phyloP scores from a whole-genome alignment of 1,140 invertebrate genomes.

The Sarcophaga peregrina region DNA sequence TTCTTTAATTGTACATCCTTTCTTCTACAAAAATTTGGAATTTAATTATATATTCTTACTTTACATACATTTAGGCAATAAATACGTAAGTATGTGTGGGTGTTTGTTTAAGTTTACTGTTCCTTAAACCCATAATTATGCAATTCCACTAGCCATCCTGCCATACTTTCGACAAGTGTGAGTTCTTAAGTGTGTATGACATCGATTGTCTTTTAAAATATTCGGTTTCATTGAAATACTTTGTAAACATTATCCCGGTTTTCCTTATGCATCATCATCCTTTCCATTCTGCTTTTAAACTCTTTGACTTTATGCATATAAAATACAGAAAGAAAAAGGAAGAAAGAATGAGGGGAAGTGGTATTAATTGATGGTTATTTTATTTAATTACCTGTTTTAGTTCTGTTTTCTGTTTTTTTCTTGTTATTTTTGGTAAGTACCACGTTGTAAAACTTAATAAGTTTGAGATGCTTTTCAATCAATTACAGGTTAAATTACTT shows the following conservation, averaged over 20 bases:
- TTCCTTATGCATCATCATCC: not conserved
- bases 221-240: not conserved
- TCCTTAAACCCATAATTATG: constrained; percentile 11
- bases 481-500: not conserved
- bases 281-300: not conserved
- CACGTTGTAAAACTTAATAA: constrained; percentile 19
- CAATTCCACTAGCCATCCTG: not conserved
- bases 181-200: not conserved
- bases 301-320: not conserved
- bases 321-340: no score
- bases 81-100: no score
- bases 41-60: no score
- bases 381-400: constrained; percentile 34
- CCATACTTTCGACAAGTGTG: no score
- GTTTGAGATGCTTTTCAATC: constrained; percentile 13
- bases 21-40: no score
- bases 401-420: not conserved
- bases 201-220: not conserved
- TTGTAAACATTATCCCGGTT: not conserved
- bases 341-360: constrained; percentile 19
- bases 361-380: constrained; percentile 44
- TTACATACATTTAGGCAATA: no score
- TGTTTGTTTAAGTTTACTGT: no score
- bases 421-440: no score
- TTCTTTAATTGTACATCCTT: no score